Conservation (phyloP, 2,113 vertebrate genomes). For the Pholis gunnellus region DNA sequence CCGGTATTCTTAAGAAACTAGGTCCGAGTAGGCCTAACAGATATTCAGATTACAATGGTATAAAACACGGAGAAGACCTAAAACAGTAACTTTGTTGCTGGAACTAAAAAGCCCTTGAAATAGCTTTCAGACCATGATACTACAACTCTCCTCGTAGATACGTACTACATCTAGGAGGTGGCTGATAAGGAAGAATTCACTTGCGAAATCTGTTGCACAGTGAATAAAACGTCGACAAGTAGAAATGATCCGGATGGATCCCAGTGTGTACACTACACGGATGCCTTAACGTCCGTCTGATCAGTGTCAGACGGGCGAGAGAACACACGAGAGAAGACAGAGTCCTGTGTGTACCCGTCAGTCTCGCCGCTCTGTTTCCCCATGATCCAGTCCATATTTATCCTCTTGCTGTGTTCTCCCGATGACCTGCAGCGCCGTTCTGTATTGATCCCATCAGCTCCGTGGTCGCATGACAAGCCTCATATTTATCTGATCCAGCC, state of each 20-base stretch:
- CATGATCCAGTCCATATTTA: slow-evolving; percentile 81
- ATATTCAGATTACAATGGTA: background rate
- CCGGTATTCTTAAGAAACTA: background rate
- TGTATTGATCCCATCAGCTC: slow-evolving; percentile 79
- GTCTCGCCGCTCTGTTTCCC: slow-evolving; percentile 73
- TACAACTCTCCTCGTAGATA: background rate
- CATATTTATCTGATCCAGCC: slow-evolving; percentile 80
- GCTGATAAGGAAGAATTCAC: background rate
- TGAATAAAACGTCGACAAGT: background rate
- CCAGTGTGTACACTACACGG: background rate
- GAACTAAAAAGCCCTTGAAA: background rate
- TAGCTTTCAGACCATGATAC: background rate
- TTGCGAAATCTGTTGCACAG: background rate
- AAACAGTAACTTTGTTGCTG: background rate
- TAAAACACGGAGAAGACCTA: background rate
- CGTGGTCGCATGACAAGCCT: slow-evolving; percentile 77
- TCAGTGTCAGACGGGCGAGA: slow-evolving; percentile 52
- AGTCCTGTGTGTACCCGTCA: slow-evolving; percentile 75
- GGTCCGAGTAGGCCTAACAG: background rate
- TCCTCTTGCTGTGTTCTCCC: slow-evolving; percentile 72
- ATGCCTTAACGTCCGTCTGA: slow-evolving; percentile 37
- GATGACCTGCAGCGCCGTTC: slow-evolving; percentile 74
- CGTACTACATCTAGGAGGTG: background rate
- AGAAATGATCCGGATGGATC: background rate
- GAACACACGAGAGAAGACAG: slow-evolving; percentile 64